Evolutionary conservation across 1,140 invertebrate genomes (phyloP).

Genomic region (Heliothis virescens): DNA sequence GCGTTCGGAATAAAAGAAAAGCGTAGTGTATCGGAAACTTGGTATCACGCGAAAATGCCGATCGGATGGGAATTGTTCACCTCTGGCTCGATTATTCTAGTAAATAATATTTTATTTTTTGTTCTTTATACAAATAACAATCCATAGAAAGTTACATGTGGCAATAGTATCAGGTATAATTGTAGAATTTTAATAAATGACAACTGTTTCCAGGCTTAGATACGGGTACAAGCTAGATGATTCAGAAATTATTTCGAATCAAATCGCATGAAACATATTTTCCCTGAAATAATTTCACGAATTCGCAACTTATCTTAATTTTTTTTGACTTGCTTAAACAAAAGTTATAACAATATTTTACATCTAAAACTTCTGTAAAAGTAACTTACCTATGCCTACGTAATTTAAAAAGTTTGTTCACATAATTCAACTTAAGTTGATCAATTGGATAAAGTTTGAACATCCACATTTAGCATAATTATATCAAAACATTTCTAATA

Average conservation of each 20-base stretch:
- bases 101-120: too few species aligned
- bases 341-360: neutral
- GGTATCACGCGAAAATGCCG: neutral
- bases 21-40: conserved; percentile 30
- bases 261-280: too few species aligned
- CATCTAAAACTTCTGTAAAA: neutral
- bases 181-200: too few species aligned
- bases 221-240: too few species aligned
- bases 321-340: neutral
- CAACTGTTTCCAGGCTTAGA: too few species aligned
- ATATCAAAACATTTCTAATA: conserved; percentile 2
- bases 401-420: neutral
- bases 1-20: conserved; percentile 28
- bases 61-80: neutral
- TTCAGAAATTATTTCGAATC: too few species aligned
- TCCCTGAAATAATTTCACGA: too few species aligned
- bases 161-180: too few species aligned
- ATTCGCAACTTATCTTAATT: neutral
- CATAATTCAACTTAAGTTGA: neutral
- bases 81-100: too few species aligned
- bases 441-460: conserved; percentile 16
- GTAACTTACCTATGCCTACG: neutral
- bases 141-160: too few species aligned
- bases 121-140: too few species aligned
- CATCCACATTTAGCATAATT: conserved; percentile 3